Evolutionary conservation across 1,140 invertebrate genomes (phyloP), one percentile per base, ranked within the genome.

Genomic region (Drosophila nannoptera): DNA sequence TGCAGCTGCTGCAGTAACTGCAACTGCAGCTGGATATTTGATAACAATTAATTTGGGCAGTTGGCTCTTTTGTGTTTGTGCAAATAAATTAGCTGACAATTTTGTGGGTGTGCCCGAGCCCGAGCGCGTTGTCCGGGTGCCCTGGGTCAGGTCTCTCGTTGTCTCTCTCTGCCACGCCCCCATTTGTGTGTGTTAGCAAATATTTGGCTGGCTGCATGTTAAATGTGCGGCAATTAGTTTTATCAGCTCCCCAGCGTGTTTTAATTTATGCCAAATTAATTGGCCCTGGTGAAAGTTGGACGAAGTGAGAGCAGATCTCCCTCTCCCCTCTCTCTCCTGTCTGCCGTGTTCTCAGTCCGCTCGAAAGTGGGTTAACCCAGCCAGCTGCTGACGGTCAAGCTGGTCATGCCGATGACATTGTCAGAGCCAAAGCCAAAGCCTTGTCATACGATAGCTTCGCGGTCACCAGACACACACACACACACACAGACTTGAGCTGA

Each of bases 251-350:
- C 31, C 16, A 32, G 48, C 40, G 16, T 42, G 65, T 77, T 81
- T 77, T 75, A 86, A 86, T 81, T 87, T 87, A 86, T 86, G 82
- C 84, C 71, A 77, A 86, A 77, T 86, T 86, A 86, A 86, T 86
- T 86, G 81, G 75, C 77, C 81, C 77, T 68, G 84, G 52, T 64
- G 62, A 67, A 80, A 73, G 77, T 66, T 22, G 14, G 4, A 9
- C 16, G 0, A 9, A 45, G 8, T 5, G 8, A 12, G 40, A 0
- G 4, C n/a, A 22, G 22, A 22, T 22, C 22, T 22, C 43, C 4
- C 16, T 22, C 16, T n/a, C 12, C 2, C 4, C 7, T 16, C 16
- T n/a, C 45, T 31, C 16, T 31, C n/a, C n/a, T n/a, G n/a, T n/a
- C n/a, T n/a, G n/a, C n/a, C n/a, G n/a, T n/a, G n/a, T n/a, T n/a